Base-by-base conservation (phyloP, 2,113 vertebrate species). In the Falco punctatus region DNA sequence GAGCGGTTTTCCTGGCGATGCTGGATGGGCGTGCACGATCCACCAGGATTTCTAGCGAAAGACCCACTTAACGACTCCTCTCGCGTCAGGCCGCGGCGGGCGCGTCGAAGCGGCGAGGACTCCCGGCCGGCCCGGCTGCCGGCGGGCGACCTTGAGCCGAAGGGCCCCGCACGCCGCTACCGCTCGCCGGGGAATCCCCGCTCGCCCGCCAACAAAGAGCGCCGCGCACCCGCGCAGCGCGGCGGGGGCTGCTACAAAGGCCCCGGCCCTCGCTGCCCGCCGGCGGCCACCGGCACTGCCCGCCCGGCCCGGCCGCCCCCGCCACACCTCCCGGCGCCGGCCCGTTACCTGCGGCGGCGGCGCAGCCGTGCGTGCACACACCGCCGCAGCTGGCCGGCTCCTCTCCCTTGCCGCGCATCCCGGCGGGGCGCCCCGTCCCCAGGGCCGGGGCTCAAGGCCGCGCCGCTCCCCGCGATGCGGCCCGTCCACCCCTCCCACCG, bases 71-170 rank as follows among this genome's bases (percentile, higher is more conserved):
- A 13, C 0, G 49, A n/a, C 61, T 55, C 28, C 35, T 18, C n/a
- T 15, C 58, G 21, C 78, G 7, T 55, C 93, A 24, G 59, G 21
- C 72, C 71, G 27, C n/a, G 17, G 19, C 4, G 4, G 16, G 74
- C 11, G 20, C 13, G 2, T 4, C 17, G 24, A 70, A 82, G 5
- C 51, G 1, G 35, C 17, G 13, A 58, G 48, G 52, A 67, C 52
- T 35, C 51, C 46, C 23, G 17, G 23, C 40, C 20, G 27, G 70
- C 88, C 67, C 66, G n/a, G 65, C 80, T 72, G 35, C 71, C 10
- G n/a, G 40, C 11, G 38, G 35, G 94, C 94, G 96, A 96, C 96
- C 96, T 94, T 96, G 96, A 93, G 70, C 85, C 51, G 65, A 65
- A 86, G 78, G 59, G 88, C 84, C n/a, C 48, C 27, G 54, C 86